Percentiles rank a stretch among this genome's conserved stretches.
These are phyloP conservation scores for Campoplex nolae DNA, from an alignment of 2,888 invertebrate genomes.

Conservation along the genomic window DNA sequence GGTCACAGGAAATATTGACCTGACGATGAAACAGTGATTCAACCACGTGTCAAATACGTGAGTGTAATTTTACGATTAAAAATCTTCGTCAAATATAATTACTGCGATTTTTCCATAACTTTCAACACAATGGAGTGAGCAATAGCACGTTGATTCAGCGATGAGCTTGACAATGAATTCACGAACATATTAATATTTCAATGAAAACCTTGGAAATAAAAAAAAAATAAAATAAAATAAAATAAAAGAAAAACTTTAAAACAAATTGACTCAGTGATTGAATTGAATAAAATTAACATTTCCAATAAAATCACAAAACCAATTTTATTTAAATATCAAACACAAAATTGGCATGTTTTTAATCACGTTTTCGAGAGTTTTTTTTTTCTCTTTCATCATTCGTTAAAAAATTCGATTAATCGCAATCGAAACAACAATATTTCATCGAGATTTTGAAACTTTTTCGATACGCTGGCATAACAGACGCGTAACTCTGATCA, in stretches of 20 bases:
- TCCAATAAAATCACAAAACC: too few species aligned
- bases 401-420: background rate
- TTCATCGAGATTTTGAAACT: background rate
- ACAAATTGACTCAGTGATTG: background rate
- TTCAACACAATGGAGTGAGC: slow-evolving; percentile 20
- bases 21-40: slow-evolving; percentile 39
- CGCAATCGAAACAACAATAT: background rate
- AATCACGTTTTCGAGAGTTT: background rate
- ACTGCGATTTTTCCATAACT: slow-evolving; percentile 31
- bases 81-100: slow-evolving; percentile 56
- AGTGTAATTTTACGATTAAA: slow-evolving; percentile 61
- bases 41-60: slow-evolving; percentile 48
- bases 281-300: too few species aligned
- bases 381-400: too few species aligned
- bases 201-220: background rate
- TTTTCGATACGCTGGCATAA: background rate
- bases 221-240: background rate
- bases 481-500: slow-evolving; percentile 2
- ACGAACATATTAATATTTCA: background rate
- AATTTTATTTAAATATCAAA: background rate
- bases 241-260: background rate
- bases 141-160: slow-evolving; percentile 26
- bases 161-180: background rate
- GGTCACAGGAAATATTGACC: slow-evolving; percentile 52
- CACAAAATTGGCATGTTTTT: background rate